Evolutionary conservation across 2,797 vertebrate genomes (phyloP).

Genomic region (Microctenopoma stevenorrisi): DNA sequence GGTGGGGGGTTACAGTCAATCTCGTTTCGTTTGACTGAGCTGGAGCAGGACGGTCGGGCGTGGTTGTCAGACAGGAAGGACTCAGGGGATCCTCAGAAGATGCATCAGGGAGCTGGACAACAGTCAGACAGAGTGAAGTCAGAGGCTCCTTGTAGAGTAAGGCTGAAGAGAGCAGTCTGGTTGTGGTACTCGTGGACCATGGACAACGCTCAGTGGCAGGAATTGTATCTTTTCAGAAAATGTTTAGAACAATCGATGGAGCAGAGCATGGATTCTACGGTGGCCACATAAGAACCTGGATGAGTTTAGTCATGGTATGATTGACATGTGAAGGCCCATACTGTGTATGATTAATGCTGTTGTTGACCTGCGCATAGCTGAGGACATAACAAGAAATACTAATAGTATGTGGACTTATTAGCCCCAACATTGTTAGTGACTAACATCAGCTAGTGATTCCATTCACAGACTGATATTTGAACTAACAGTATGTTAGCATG

Average conservation of each 20-base stretch:
- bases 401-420: not conserved
- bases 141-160: not conserved
- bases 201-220: slow-evolving; percentile 12
- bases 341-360: not conserved
- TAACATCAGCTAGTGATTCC: no score
- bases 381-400: not conserved
- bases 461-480: no score
- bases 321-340: not conserved
- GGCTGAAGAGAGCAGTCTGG: not conserved
- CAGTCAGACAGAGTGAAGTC: slow-evolving; percentile 23
- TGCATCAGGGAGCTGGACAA: slow-evolving; percentile 17
- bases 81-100: slow-evolving; percentile 19
- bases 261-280: slow-evolving; percentile 23
- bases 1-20: slow-evolving; percentile 4
- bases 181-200: slow-evolving; percentile 5
- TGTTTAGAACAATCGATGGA: not conserved
- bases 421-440: no score
- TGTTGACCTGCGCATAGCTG: not conserved
- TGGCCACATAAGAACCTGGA: slow-evolving; percentile 13
- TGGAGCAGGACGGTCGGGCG: slow-evolving; percentile 19
- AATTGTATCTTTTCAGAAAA: slow-evolving; percentile 1
- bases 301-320: not conserved
- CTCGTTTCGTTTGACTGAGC: slow-evolving; percentile 29
- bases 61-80: slow-evolving; percentile 28
- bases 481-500: no score